A percentile compares a stretch with the other conserved stretches of the same genome.
phyloP scores from a whole-genome alignment of 2,888 invertebrate genomes.

The Drosophila picticornis region DNA sequence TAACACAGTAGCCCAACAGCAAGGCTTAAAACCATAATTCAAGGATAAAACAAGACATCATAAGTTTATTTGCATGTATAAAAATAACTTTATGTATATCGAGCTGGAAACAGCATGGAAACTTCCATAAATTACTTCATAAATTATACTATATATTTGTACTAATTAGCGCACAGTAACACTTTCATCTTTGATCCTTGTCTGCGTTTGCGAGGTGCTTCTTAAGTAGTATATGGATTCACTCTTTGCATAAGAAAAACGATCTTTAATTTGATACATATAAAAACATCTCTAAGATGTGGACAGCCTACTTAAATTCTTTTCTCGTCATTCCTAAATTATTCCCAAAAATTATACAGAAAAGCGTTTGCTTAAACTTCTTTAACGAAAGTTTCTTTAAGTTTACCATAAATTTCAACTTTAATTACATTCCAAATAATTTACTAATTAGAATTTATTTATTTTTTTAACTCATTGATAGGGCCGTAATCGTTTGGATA shows the following conservation, averaged over 20 bases:
- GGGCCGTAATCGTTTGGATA: not conserved
- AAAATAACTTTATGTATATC: not conserved
- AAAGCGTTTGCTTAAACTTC: not conserved
- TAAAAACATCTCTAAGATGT: conserved; percentile 1
- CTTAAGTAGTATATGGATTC: not conserved
- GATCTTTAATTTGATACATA: not conserved
- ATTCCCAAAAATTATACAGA: not conserved
- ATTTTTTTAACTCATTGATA: not conserved
- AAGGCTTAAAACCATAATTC: not conserved
- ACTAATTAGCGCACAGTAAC: not conserved
- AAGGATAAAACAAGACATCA: not conserved
- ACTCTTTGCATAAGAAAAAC: not conserved
- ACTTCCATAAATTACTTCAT: not conserved
- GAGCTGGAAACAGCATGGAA: not conserved
- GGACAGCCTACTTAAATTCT: not conserved
- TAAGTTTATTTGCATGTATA: not conserved
- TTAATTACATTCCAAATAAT: not conserved
- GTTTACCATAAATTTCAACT: not conserved
- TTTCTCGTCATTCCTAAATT: not conserved
- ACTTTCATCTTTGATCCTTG: not conserved
- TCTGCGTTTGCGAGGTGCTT: not conserved
- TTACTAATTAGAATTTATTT: not conserved
- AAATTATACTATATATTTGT: not conserved
- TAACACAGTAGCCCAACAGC: conserved; percentile 1
- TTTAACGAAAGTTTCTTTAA: not conserved